Conservation (phyloP, 2,113 vertebrate genomes). For the Tor tambroides region DNA sequence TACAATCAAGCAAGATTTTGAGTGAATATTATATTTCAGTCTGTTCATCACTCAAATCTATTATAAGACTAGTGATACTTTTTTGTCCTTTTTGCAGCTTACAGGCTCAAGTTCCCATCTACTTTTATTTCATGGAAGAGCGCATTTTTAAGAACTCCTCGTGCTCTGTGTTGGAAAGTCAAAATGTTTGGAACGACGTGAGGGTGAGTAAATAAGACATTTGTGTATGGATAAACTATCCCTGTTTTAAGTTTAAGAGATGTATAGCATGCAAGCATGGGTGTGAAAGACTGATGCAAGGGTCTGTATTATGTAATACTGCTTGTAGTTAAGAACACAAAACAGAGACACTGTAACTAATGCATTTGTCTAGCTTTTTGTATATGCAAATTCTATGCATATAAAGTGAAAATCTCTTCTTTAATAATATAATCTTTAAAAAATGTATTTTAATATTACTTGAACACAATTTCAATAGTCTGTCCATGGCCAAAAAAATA, state of each 20-base stretch:
- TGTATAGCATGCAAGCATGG: neutral
- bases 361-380: neutral
- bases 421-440: neutral
- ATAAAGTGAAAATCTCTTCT: neutral
- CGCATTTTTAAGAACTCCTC: neutral
- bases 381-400: neutral
- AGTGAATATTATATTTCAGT: neutral
- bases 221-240: neutral
- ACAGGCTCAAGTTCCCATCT: neutral
- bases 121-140: neutral
- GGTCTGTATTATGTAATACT: neutral
- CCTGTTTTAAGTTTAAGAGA: neutral
- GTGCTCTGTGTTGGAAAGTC: neutral
- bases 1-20: neutral
- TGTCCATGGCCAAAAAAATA: neutral
- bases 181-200: neutral
- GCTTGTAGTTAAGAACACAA: no score
- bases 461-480: neutral
- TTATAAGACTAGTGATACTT: neutral
- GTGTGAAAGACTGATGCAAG: neutral
- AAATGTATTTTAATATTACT: neutral
- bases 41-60: neutral
- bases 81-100: neutral
- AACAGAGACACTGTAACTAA: neutral
- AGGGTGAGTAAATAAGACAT: neutral